Evolutionary conservation across 2,888 invertebrate species (phyloP).

Genomic region (Yponomeuta evonymella): DNA sequence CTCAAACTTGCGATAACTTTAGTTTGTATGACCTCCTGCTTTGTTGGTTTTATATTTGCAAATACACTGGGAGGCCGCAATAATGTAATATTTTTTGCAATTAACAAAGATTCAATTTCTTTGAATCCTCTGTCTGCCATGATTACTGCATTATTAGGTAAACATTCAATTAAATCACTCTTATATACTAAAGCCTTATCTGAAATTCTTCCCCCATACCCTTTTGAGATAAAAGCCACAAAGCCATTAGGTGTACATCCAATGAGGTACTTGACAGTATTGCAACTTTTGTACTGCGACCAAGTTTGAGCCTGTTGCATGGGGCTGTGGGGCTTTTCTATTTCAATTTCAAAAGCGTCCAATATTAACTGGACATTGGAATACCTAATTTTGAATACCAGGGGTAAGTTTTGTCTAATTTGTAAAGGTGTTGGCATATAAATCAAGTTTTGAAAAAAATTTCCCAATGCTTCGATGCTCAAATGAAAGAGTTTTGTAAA

Average conservation of each 20-base stretch:
- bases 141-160: slow-evolving; percentile 14
- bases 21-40: slow-evolving; percentile 18
- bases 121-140: slow-evolving; percentile 25
- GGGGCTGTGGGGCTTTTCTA: not conserved
- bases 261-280: slow-evolving; percentile 35
- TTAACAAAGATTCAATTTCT: no score
- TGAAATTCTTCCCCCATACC: no score
- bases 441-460: slow-evolving; percentile 2
- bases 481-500: no score
- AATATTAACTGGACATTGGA: not conserved
- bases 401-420: not conserved
- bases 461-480: no score
- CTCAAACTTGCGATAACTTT: slow-evolving; percentile 18
- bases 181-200: slow-evolving; percentile 19
- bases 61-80: slow-evolving; percentile 22
- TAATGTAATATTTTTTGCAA: slow-evolving; percentile 12
- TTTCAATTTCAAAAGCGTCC: not conserved
- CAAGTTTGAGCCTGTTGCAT: not conserved
- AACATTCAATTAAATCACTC: slow-evolving; percentile 14
- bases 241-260: slow-evolving; percentile 23
- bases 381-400: not conserved
- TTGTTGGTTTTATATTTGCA: slow-evolving; percentile 11
- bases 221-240: no score
- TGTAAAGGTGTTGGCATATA: not conserved
- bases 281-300: slow-evolving; percentile 17